These are phyloP conservation scores for Bambusicola thoracicus DNA, from an alignment of 2,113 vertebrate species.

Conservation along the genomic window DNA sequence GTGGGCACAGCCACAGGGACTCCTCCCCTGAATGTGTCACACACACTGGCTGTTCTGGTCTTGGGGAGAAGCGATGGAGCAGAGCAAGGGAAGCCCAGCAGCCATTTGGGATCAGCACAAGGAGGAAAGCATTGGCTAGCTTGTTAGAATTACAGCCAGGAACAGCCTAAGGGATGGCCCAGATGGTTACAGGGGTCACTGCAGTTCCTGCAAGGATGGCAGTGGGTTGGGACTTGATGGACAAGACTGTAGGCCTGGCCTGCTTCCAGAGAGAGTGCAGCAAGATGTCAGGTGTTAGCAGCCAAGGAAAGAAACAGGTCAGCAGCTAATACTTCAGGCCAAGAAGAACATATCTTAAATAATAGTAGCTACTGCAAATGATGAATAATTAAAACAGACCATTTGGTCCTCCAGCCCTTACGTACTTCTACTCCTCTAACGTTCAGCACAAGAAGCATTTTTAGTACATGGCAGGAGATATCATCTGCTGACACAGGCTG, in stretches of 20 bases:
- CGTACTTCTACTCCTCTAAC: background rate
- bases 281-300: background rate
- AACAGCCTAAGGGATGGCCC: background rate
- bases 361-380: background rate
- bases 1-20: background rate
- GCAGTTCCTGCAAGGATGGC: background rate
- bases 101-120: background rate
- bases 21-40: background rate
- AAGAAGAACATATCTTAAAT: slow-evolving; percentile 10
- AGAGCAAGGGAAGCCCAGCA: background rate
- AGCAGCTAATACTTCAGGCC: background rate
- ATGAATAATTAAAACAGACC: slow-evolving; percentile 42
- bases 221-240: background rate
- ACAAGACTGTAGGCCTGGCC: background rate
- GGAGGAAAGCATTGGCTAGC: background rate
- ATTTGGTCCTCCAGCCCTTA: background rate
- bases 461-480: background rate
- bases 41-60: background rate
- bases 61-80: background rate
- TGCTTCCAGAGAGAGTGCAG: background rate
- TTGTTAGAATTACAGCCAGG: background rate
- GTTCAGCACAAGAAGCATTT: background rate
- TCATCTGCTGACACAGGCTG: background rate
- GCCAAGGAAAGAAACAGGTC: background rate
- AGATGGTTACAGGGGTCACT: background rate